Evolutionary conservation across 1,140 invertebrate species (phyloP).

Genomic region (Drosophila orena): DNA sequence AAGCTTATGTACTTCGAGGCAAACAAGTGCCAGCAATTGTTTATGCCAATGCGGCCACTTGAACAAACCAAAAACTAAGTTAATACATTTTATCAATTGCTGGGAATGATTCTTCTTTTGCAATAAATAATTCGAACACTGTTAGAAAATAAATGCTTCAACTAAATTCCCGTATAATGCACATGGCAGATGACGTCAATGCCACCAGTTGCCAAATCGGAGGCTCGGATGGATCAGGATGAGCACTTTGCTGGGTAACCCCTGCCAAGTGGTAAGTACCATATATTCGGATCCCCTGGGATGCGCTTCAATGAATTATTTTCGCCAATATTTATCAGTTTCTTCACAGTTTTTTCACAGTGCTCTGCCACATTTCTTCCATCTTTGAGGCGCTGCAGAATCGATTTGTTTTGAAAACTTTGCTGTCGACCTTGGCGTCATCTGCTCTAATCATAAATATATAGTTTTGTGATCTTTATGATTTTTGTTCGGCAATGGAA

Average conservation of each 20-base stretch:
- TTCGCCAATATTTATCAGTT: conserved; percentile 11
- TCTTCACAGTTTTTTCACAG: conserved; percentile 53
- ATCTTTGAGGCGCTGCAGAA: conserved; percentile 12
- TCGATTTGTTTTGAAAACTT: conserved; percentile 21
- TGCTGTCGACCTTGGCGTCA: conserved; percentile 52
- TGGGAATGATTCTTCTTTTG: conserved; percentile 14
- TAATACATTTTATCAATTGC: conserved; percentile 19
- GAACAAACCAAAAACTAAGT: conserved; percentile 21
- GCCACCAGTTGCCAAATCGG: conserved; percentile 50
- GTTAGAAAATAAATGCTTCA: conserved; percentile 3
- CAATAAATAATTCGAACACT: conserved; percentile 15
- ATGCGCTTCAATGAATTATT: conserved; percentile 15
- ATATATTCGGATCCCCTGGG: conserved; percentile 31
- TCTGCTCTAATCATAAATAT: conserved; percentile 80
- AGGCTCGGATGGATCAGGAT: conserved; percentile 29
- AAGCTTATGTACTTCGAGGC: conserved; percentile 29
- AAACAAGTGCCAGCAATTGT: conserved; percentile 46
- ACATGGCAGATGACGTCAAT: conserved; percentile 68
- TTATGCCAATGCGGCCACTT: conserved; percentile 54
- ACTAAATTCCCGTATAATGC: conserved; percentile 1
- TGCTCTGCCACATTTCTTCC: conserved; percentile 19
- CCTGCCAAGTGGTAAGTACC: conserved; percentile 54
- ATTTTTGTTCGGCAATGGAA: conserved; percentile 67
- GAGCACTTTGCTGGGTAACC: conserved; percentile 20
- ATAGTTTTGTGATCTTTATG: conserved; percentile 56